Evolutionary conservation across 2,113 vertebrate species (phyloP).

Genomic region (Lagopus leucura): DNA sequence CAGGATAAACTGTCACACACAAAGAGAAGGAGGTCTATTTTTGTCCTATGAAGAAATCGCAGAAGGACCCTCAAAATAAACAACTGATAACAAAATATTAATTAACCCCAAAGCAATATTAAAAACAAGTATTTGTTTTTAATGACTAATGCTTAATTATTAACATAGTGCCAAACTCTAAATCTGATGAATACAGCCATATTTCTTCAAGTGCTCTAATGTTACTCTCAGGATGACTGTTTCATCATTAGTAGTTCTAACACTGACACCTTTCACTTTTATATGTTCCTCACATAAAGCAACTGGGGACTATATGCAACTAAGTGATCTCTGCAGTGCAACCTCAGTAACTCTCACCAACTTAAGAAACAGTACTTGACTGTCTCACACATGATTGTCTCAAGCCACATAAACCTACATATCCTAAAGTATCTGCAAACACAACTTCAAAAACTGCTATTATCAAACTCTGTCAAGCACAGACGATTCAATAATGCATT

Average conservation of each 20-base stretch:
- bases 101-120: neutral
- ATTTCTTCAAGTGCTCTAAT: neutral
- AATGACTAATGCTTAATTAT: neutral
- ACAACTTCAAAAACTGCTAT: neutral
- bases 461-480: neutral
- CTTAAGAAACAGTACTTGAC: neutral
- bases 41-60: slow-evolving; percentile 35
- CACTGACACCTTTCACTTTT: slow-evolving; percentile 8
- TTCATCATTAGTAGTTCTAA: neutral
- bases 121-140: neutral
- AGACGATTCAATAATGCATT: neutral
- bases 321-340: neutral
- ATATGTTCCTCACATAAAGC: neutral
- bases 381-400: neutral
- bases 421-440: neutral
- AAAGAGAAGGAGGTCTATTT: neutral
- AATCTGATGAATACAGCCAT: neutral
- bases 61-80: neutral
- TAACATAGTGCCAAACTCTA: neutral
- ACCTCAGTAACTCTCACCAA: neutral
- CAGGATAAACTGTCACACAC: slow-evolving; percentile 15
- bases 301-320: neutral
- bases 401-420: neutral
- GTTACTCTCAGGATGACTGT: neutral
- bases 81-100: neutral